Base-by-base conservation (phyloP, 2,113 vertebrate species). In the Sterrhoptilus dennistouni region DNA sequence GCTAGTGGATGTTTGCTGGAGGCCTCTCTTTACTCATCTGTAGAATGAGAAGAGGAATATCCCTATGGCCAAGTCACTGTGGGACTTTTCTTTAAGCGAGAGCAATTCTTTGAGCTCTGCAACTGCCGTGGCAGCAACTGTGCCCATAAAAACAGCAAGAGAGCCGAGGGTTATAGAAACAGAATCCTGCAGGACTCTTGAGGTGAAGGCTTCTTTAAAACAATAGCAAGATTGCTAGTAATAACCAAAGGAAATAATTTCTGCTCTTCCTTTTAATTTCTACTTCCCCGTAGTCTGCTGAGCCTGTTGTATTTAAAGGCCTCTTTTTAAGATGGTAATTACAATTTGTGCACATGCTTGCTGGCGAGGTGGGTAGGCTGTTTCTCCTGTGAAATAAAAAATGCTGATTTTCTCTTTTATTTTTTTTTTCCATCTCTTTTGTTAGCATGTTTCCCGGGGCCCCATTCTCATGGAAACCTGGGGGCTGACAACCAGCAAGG, bases 251-350 rank as follows among this genome's bases (percentile, higher is more conserved):
- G 66, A 92, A 92, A 64, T 60, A 29, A 75, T 89, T 84, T 71
- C 35, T 50, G 33, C 9, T 29, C 40, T 60, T 82, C 45, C 25
- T 87, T 94, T 93, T 89, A 90, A 93, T 94, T 94, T 92, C 56
- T 57, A 8, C 36, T 93, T 90, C 29, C 36, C 12, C 0, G 0
- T 44, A 68, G 83, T 70, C 65, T 87, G 38, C 91, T 35, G 68
- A 90, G 45, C 42, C 31, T 22, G 19, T 40, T 78, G 38, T 42
- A 72, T 93, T 66, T 82, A 45, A 79, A 60, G 47, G 28, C 36
- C 14, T 44, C 40, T 79, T 83, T 82, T 87, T 28, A 59, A 75
- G 54, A 59, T 12, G 53, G 47, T 72, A 61, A 63, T 93, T 82
- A 56, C 29, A 83, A 64, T 92, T 92, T 70, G 38, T 72, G 49